Base-by-base conservation (phyloP, 2,888 invertebrate species). In the Cataglyphis albicans region DNA sequence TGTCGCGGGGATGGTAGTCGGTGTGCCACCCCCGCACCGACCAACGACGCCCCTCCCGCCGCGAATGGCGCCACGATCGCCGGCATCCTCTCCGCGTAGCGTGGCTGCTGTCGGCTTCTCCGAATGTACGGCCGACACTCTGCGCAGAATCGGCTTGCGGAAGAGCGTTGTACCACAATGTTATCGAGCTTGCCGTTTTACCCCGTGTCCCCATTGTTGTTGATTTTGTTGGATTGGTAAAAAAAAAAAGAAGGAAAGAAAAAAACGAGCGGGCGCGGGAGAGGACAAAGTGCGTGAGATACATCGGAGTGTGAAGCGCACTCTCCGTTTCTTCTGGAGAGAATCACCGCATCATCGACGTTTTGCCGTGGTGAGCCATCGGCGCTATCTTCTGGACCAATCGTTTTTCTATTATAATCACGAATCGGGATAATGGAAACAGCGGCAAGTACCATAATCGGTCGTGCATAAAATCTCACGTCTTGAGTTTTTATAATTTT, bases 141-240 rank as follows among this genome's bases (percentile, higher is more conserved):
- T 91, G 91, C 91, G 91, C 91, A 91, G 88, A 90, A 87, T 90
- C 91, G 84, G 68, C 81, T 78, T 44, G 81, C 82, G 84, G 61
- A 83, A 68, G 84, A 88, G 68, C 87, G 84, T 90, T 91, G 85
- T 82, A 84, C 87, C 86, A 89, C 88, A 86, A 91, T 91, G 90
- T 91, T 90, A 87, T 90, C 83, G 85, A 86, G 87, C 83, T 86
- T 85, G 87, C 86, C 90, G 89, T 87, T 91, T 90, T 84, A 80
- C 57, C 85, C 84, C 85, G 88, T 87, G 85, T 88, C 76, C 81
- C 84, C 63, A 89, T 89, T 89, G 80, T 89, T 89, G 83, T 88
- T 86, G 82, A 88, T 86, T 48, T 73, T 32, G 68, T 61, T 65
- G 83, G 64, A 61, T n/a, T 61, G 55, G 55, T 70, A 59, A 29